phyloP scores from a whole-genome alignment of 2,113 vertebrate species.

The Phrynosoma blainvillii region DNA sequence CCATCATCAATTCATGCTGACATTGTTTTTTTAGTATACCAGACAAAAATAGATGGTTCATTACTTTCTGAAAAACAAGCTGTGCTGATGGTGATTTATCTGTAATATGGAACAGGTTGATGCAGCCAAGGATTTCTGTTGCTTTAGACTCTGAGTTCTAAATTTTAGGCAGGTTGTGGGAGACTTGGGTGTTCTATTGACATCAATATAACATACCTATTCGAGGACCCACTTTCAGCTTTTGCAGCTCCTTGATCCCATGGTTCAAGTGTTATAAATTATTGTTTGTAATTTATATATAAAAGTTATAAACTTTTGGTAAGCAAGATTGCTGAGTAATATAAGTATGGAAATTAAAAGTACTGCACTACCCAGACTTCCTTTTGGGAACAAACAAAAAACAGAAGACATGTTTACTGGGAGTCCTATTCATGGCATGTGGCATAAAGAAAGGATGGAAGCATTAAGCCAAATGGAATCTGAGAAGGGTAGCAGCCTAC shows the following conservation, averaged over 20 bases:
- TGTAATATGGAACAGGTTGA: not conserved
- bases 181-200: not conserved
- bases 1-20: not conserved
- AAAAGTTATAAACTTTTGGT: not conserved
- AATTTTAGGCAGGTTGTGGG: not conserved
- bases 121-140: not conserved
- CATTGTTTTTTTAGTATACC: not conserved
- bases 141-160: not conserved
- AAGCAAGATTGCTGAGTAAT: not conserved
- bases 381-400: not conserved
- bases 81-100: not conserved
- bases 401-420: not conserved
- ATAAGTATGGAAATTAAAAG: not conserved
- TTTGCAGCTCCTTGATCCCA: not conserved
- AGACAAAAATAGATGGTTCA: constrained; percentile 8
- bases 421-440: not conserved
- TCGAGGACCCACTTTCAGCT: not conserved
- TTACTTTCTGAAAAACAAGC: not conserved
- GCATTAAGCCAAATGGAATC: not conserved
- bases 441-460: not conserved
- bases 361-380: not conserved
- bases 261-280: not conserved
- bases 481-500: not conserved
- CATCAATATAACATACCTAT: not conserved
- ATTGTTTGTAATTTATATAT: not conserved